phyloP scores from a whole-genome alignment of 1,140 invertebrate genomes.

The Psix sp. region DNA sequence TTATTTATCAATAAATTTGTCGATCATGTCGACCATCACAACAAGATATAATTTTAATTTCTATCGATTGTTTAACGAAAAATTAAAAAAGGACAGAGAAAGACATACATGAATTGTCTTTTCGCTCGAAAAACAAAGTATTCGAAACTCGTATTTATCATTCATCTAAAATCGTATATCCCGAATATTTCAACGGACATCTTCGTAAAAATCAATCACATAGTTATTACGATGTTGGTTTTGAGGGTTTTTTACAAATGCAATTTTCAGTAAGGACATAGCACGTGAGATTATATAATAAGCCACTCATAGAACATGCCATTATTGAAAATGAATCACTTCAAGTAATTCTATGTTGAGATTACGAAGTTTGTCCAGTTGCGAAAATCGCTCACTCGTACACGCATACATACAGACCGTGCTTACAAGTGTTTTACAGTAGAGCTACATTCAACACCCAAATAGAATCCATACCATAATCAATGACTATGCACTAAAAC shows the following conservation, averaged over 20 bases:
- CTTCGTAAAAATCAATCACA: constrained; percentile 34
- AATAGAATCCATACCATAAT: constrained; percentile 62
- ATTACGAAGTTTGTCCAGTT: constrained; percentile 29
- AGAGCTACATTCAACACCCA: constrained; percentile 58
- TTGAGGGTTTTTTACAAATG: constrained; percentile 36
- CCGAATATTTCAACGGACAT: constrained; percentile 41
- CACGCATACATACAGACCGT: constrained; percentile 43
- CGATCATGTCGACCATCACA: constrained; percentile 72
- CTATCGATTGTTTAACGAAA: constrained; percentile 64
- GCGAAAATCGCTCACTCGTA: constrained; percentile 40
- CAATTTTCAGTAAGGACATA: constrained; percentile 39
- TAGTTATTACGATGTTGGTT: constrained; percentile 23
- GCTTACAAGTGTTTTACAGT: constrained; percentile 53
- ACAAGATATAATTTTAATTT: constrained; percentile 73
- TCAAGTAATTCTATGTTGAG: constrained; percentile 13
- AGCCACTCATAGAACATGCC: constrained; percentile 24
- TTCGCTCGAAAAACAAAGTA: constrained; percentile 55
- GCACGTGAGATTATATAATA: constrained; percentile 42
- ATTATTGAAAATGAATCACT: constrained; percentile 53
- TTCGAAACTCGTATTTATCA: constrained; percentile 28
- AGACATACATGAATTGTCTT: constrained; percentile 45
- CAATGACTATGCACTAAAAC: constrained; percentile 77
- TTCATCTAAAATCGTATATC: constrained; percentile 48
- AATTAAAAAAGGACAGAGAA: constrained; percentile 63
- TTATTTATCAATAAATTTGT: constrained; percentile 73